Percentiles rank a stretch among this genome's conserved stretches.
Conservation (phyloP, 2,888 invertebrate genomes). For the Patella ulyssiponensis region DNA sequence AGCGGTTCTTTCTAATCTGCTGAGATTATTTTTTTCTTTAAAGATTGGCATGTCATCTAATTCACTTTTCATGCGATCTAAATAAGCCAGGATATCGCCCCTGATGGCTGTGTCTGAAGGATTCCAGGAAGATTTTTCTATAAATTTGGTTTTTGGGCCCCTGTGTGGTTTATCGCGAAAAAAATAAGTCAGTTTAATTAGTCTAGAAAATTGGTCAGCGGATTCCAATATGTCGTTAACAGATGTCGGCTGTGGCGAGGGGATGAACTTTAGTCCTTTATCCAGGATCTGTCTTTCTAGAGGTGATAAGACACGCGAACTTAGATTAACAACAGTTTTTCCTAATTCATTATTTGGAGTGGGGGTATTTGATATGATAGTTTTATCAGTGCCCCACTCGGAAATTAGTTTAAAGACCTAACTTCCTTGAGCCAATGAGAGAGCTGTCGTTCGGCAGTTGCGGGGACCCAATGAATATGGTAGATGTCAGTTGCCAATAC, state of each 20-base stretch:
- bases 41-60: neutral
- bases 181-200: neutral
- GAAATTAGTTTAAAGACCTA: neutral
- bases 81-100: too few relatives aligned
- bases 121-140: neutral
- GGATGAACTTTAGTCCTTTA: neutral
- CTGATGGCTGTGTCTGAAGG: too few relatives aligned
- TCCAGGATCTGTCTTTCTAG: neutral
- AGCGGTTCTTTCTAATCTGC: neutral
- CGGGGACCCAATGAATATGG: too few relatives aligned
- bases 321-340: slow-evolving; percentile 1
- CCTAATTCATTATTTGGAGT: neutral
- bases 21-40: neutral
- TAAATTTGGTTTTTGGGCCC: slow-evolving; percentile 4
- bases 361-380: neutral
- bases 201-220: neutral
- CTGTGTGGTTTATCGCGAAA: neutral
- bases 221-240: neutral
- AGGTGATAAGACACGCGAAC: neutral
- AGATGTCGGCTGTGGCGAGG: neutral
- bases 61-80: too few relatives aligned
- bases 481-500: too few relatives aligned
- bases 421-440: too few relatives aligned
- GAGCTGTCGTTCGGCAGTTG: too few relatives aligned
- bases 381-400: neutral